phyloP scores from a whole-genome alignment of 2,888 invertebrate genomes.

The Pemphredon lugubris region DNA sequence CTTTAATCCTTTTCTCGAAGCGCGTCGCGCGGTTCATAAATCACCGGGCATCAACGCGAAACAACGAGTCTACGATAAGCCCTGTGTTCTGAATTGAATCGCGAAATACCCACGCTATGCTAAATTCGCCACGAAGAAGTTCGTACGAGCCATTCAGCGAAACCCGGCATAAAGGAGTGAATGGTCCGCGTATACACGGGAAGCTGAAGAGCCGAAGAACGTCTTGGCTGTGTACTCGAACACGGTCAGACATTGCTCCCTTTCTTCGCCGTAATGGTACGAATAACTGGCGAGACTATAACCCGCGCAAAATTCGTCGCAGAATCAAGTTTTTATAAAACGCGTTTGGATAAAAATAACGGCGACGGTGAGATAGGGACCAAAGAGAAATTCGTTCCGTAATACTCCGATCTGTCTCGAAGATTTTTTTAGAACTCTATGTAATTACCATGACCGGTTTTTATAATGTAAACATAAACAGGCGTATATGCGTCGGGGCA shows the following conservation, averaged over 20 bases:
- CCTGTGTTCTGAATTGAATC: constrained; percentile 37
- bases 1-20: constrained; percentile 5
- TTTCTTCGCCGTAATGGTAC: background rate
- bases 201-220: constrained; percentile 8
- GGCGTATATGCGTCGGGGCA: too few relatives aligned
- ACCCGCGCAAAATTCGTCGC: background rate
- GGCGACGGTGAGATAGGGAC: too few relatives aligned
- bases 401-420: too few relatives aligned
- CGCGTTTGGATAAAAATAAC: too few relatives aligned
- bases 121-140: constrained; percentile 19
- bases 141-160: constrained; percentile 28
- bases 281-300: background rate
- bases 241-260: constrained; percentile 1
- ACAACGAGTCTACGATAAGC: constrained; percentile 13
- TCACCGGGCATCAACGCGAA: constrained; percentile 9
- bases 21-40: constrained; percentile 29
- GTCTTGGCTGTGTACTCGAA: constrained; percentile 16
- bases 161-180: constrained; percentile 36
- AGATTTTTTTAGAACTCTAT: too few relatives aligned
- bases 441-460: too few relatives aligned
- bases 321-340: too few relatives aligned
- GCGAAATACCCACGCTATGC: constrained; percentile 28
- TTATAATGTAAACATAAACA: too few relatives aligned
- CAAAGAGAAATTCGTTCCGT: too few relatives aligned
- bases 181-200: constrained; percentile 23